phyloP scores from a whole-genome alignment of 2,113 vertebrate genomes.

The Mus spicilegus region DNA sequence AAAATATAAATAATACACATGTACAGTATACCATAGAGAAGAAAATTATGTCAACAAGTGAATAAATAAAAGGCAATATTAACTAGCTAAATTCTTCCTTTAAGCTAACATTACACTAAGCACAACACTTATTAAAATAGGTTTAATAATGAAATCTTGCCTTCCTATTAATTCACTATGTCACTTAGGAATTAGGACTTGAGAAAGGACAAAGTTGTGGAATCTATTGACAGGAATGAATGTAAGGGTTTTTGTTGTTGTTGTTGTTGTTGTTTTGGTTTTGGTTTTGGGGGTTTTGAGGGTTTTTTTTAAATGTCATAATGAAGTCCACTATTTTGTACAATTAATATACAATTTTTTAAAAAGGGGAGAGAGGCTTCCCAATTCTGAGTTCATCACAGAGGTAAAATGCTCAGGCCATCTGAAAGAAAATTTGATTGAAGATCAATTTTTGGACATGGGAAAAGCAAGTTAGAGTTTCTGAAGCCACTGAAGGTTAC shows the following conservation, averaged over 20 bases:
- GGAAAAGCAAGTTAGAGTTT: slow-evolving; percentile 85
- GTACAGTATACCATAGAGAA: background rate
- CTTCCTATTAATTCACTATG: background rate
- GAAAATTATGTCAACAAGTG: background rate
- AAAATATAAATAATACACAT: background rate
- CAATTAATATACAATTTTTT: background rate
- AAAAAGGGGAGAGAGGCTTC: background rate
- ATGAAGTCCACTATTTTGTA: background rate
- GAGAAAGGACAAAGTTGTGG: too few species aligned
- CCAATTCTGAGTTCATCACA: slow-evolving; percentile 74
- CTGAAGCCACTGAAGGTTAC: slow-evolving; percentile 87
- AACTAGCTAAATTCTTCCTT: background rate
- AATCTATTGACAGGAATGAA: too few species aligned
- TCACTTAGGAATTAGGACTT: too few species aligned
- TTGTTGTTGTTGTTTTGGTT: too few species aligned
- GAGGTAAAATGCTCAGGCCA: slow-evolving; percentile 81
- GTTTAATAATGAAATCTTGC: background rate
- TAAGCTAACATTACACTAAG: background rate
- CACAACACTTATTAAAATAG: background rate
- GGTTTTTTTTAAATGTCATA: background rate
- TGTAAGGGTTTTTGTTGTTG: background rate
- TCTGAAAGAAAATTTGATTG: slow-evolving; percentile 85
- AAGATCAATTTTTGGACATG: slow-evolving; percentile 86
- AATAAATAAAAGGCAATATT: background rate
- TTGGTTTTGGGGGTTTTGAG: too few species aligned